phyloP scores from a whole-genome alignment of 2,797 vertebrate species.

The Pseudochirops corinnae region DNA sequence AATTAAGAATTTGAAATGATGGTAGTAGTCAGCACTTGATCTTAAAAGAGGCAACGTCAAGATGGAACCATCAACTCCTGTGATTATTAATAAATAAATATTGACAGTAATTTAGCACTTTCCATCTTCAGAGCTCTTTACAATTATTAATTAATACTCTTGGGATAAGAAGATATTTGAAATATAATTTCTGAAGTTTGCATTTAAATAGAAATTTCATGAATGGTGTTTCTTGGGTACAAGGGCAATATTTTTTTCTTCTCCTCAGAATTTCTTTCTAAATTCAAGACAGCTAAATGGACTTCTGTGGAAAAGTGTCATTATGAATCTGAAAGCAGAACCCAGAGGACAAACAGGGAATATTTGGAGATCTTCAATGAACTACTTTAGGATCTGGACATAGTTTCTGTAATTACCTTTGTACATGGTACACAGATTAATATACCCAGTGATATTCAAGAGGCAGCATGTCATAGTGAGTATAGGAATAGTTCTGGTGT shows the following conservation, averaged over 20 bases:
- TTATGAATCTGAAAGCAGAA: not conserved
- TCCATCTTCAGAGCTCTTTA: constrained; percentile 78
- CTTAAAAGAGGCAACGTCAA: constrained; percentile 70
- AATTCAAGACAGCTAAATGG: constrained; percentile 27
- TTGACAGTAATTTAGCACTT: constrained; percentile 80
- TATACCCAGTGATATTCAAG: not conserved
- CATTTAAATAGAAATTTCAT: constrained; percentile 71
- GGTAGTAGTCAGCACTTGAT: constrained; percentile 61
- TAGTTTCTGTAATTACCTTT: not conserved
- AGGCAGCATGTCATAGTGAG: not conserved
- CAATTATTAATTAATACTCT: constrained; percentile 81
- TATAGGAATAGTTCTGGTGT: not conserved
- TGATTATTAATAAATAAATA: constrained; percentile 83
- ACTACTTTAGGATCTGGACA: not conserved
- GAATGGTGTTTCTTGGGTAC: constrained; percentile 51
- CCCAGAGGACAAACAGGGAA: not conserved
- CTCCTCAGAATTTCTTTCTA: not conserved
- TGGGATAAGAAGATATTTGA: constrained; percentile 70
- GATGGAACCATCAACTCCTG: constrained; percentile 68
- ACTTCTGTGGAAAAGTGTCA: not conserved
- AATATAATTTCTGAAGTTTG: constrained; percentile 75
- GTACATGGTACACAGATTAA: not conserved
- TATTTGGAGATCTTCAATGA: not conserved
- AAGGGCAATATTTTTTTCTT: constrained; percentile 46
- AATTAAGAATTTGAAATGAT: constrained; percentile 53